Evolutionary conservation across 2,797 vertebrate genomes (phyloP).

Genomic region (Esox masquinongy): DNA sequence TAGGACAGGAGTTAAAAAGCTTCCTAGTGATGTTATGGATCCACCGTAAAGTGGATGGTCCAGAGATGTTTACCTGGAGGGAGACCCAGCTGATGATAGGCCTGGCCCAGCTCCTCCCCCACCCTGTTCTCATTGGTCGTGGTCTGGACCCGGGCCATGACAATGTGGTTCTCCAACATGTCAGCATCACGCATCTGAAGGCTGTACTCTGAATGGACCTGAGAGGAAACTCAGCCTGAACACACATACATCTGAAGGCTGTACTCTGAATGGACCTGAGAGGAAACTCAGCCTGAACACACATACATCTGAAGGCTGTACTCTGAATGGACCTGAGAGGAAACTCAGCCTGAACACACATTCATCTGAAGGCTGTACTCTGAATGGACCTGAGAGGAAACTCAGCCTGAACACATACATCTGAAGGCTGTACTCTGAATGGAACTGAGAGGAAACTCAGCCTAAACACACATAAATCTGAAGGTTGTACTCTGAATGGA

Average conservation of each 20-base stretch:
- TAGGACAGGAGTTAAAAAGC: no score
- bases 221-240: background rate
- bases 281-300: background rate
- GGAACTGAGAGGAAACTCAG: no score
- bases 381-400: no score
- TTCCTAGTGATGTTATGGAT: background rate
- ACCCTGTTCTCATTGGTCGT: conserved; percentile 69
- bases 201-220: conserved; percentile 77
- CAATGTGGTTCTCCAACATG: conserved; percentile 81
- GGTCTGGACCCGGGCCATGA: conserved; percentile 74
- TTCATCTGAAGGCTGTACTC: conserved; percentile 66
- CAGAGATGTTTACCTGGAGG: conserved; percentile 73
- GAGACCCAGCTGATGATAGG: conserved; percentile 54
- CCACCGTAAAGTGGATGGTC: background rate
- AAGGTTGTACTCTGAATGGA: no score
- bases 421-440: no score
- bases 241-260: conserved; percentile 23
- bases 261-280: conserved; percentile 76
- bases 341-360: conserved; percentile 14
- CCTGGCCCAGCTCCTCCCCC: conserved; percentile 50
- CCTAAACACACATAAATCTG: no score
- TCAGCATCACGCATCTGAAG: conserved; percentile 69
- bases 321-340: conserved; percentile 72
- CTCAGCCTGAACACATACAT: no score
- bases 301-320: conserved; percentile 62